Evolutionary conservation across 2,888 invertebrate genomes (phyloP).

Genomic region (Axea sp.): DNA sequence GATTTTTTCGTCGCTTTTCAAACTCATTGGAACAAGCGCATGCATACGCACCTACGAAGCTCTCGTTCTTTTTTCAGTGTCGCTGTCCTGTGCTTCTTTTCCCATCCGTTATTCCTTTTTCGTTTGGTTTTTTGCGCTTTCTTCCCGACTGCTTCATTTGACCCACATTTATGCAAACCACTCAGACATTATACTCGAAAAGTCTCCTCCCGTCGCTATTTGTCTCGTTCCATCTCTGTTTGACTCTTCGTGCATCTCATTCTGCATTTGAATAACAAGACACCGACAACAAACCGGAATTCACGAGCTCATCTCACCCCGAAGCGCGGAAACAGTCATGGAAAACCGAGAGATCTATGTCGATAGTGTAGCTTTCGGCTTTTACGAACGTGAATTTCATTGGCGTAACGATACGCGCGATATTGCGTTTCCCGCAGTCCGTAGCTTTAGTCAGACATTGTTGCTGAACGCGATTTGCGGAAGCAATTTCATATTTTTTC

Average conservation of each 20-base stretch:
- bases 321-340: slow-evolving; percentile 54
- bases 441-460: slow-evolving; percentile 44
- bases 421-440: slow-evolving; percentile 41
- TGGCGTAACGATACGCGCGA: slow-evolving; percentile 47
- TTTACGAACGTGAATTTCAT: slow-evolving; percentile 56
- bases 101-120: slow-evolving; percentile 2
- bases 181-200: slow-evolving; percentile 57
- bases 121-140: slow-evolving; percentile 10
- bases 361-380: slow-evolving; percentile 54
- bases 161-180: slow-evolving; percentile 66
- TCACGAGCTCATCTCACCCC: slow-evolving; percentile 61
- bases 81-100: not conserved
- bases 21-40: slow-evolving; percentile 28
- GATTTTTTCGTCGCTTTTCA: slow-evolving; percentile 22
- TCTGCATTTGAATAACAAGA: slow-evolving; percentile 67
- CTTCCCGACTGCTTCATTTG: slow-evolving; percentile 29
- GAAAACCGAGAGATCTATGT: slow-evolving; percentile 54
- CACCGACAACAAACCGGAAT: slow-evolving; percentile 66
- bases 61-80: no score
- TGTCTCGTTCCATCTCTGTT: slow-evolving; percentile 50
- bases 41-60: not conserved
- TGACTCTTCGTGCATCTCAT: slow-evolving; percentile 42
- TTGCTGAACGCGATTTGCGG: slow-evolving; percentile 26
- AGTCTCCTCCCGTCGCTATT: slow-evolving; percentile 41
- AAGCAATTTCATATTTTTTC: no score